Base-by-base conservation (phyloP, 2,888 invertebrate species). In the Microctonus aethiopoides region DNA sequence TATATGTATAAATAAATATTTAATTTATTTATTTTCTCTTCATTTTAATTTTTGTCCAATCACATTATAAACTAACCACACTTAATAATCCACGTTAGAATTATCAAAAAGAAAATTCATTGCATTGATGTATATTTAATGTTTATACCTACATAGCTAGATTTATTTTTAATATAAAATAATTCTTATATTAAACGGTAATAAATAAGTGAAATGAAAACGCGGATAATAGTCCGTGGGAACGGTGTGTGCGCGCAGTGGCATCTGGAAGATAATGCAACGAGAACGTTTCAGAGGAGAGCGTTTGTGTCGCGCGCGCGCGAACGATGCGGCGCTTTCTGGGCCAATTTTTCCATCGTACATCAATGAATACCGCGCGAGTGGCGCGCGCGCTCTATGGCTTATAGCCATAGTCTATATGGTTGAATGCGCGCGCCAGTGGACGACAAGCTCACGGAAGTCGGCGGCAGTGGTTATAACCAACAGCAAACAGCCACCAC, bases 371-470 rank as follows among this genome's bases (percentile, higher is more conserved):
- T 69, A 75, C 78, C 72, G 71, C 52, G 70, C 41, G 62, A 29
- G 29, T 29, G 29, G 26, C 52, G n/a, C 22, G 22, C 46, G 32
- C 22, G 36, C 59, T 61, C 61, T 64, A 66, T 64, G 54, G 52
- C 32, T n/a, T 57, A 64, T 32, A 46, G 32, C 24, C 16, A 16
- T 34, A 16, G 52, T 54, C 65, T 59, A 63, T 71, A 63, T 65
- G 67, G 51, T 72, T 71, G 64, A 69, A 69, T 69, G 62, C 62
- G 63, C 60, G 61, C 64, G 39, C 63, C 56, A 51, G 66, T 72
- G 69, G 73, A 76, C 74, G 73, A 76, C 74, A 70, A 70, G 70
- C 74, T 76, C 74, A 74, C 76, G 76, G 76, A 76, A 76, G 76
- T 76, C 75, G 69, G 65, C 64, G 54, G 29, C 34, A 54, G 46